Percentiles rank a stretch among this genome's conserved stretches.
These are phyloP conservation scores for Chaitophorus viminalis DNA, from an alignment of 2,888 invertebrate genomes.

Conservation along the genomic window DNA sequence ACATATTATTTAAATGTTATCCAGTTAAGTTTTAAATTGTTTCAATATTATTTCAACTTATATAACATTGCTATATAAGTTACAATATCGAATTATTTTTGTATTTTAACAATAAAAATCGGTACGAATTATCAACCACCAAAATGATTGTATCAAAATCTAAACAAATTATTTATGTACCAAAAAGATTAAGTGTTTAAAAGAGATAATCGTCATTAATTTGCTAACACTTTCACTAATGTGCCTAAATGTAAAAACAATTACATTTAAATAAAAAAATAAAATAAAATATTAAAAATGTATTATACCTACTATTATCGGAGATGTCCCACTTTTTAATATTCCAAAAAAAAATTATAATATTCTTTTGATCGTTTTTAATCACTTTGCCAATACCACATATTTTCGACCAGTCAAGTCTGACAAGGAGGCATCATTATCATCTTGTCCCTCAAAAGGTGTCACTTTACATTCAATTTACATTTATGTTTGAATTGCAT, in stretches of 20 bases:
- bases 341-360: neutral
- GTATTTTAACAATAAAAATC: too few species aligned
- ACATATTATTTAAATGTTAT: too few species aligned
- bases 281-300: neutral
- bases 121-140: too few species aligned
- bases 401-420: slow-evolving; percentile 1
- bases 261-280: neutral
- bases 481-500: slow-evolving; percentile 49
- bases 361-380: slow-evolving; percentile 3
- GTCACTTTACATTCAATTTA: slow-evolving; percentile 56
- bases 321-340: neutral
- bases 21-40: too few species aligned
- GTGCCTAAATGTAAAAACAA: too few species aligned
- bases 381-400: neutral
- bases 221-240: neutral
- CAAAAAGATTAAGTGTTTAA: neutral
- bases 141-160: too few species aligned
- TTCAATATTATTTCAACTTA: too few species aligned
- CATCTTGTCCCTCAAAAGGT: slow-evolving; percentile 29
- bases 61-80: too few species aligned
- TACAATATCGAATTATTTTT: too few species aligned
- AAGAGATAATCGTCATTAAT: neutral
- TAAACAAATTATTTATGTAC: neutral
- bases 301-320: neutral
- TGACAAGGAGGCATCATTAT: slow-evolving; percentile 31